These are phyloP conservation scores for Ophiodon elongatus DNA, from an alignment of 2,113 vertebrate genomes.

Conservation along the genomic window DNA sequence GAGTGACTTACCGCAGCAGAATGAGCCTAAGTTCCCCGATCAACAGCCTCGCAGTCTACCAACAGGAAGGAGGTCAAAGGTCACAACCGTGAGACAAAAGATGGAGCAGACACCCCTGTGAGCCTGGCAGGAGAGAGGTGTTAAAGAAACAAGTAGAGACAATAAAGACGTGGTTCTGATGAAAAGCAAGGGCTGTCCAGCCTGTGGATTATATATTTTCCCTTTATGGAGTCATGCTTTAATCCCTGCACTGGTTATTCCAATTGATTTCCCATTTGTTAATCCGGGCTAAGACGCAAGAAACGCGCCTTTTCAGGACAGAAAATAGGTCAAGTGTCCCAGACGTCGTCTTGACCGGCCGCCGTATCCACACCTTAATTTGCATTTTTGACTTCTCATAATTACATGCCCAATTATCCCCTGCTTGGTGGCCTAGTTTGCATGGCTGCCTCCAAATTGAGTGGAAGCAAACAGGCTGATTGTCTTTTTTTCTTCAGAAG, in stretches of 20 bases:
- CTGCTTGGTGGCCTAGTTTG: constrained; percentile 80
- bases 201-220: constrained; percentile 72
- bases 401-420: constrained; percentile 79
- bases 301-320: constrained; percentile 71
- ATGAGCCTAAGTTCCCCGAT: constrained; percentile 6
- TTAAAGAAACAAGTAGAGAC: constrained; percentile 17
- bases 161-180: constrained; percentile 30
- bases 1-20: constrained; percentile 23
- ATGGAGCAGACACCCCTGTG: not conserved
- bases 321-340: constrained; percentile 84
- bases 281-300: constrained; percentile 79
- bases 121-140: constrained; percentile 13
- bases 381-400: constrained; percentile 84
- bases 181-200: constrained; percentile 8
- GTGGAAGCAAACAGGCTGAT: constrained; percentile 12
- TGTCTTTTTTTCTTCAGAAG: constrained; percentile 24
- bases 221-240: constrained; percentile 67
- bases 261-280: constrained; percentile 72
- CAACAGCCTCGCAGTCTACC: not conserved
- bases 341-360: constrained; percentile 75
- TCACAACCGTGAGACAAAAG: constrained; percentile 36
- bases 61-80: constrained; percentile 25
- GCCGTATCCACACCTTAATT: constrained; percentile 70
- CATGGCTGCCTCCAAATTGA: constrained; percentile 61
- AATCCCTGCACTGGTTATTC: constrained; percentile 73